Percentiles rank a stretch among this genome's conserved stretches.
Evolutionary conservation across 2,113 vertebrate species (phyloP).

Genomic region (Tylochromis polylepis): DNA sequence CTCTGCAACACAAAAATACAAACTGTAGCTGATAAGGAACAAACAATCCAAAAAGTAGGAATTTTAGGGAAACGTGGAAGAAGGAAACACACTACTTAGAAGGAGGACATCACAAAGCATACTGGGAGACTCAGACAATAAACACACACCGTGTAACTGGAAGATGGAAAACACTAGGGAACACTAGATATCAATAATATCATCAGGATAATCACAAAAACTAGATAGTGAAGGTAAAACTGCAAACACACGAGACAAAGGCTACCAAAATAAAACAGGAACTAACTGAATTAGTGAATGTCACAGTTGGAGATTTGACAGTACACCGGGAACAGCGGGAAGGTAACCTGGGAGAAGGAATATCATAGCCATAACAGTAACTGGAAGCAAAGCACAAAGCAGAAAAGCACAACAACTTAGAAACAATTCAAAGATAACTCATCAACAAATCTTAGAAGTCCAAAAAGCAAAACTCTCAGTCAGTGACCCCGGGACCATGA

Average conservation of each 20-base stretch:
- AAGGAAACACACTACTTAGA: background rate
- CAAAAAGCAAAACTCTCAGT: background rate
- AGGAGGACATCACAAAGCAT: background rate
- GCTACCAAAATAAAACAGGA: background rate
- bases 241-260: background rate
- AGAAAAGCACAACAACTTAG: background rate
- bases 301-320: background rate
- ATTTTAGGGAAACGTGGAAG: background rate
- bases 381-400: background rate
- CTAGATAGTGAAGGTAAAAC: background rate
- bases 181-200: background rate
- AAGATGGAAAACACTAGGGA: background rate
- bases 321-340: background rate
- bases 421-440: background rate
- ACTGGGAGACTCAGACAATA: background rate
- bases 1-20: background rate
- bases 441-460: background rate
- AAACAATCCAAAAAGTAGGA: background rate
- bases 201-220: background rate
- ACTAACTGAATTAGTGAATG: background rate
- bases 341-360: background rate
- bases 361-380: background rate
- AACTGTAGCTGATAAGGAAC: too few relatives aligned
- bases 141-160: background rate
- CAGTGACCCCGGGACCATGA: background rate